A percentile compares a stretch with the other conserved stretches of the same genome.
Conservation (phyloP, 2,888 invertebrate species). For the Lysandra bellargus region DNA sequence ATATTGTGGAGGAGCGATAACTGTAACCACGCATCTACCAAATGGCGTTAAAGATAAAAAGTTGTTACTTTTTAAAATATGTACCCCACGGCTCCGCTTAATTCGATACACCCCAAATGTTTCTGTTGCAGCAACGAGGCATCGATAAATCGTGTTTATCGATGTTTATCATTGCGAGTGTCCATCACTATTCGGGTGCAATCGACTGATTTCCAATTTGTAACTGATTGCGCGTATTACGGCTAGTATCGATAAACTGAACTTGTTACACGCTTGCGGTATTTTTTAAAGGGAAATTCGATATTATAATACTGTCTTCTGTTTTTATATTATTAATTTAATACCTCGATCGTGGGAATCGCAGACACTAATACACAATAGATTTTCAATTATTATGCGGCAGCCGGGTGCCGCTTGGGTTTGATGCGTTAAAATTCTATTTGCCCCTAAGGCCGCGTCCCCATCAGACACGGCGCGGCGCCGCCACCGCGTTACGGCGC, state of each 20-base stretch:
- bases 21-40: slow-evolving; percentile 20
- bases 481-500: too few species aligned
- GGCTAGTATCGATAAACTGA: slow-evolving; percentile 14
- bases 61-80: slow-evolving; percentile 21
- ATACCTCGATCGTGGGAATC: too few species aligned
- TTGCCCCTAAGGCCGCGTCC: too few species aligned
- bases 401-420: too few species aligned
- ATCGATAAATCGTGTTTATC: slow-evolving; percentile 24
- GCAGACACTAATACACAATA: too few species aligned
- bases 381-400: too few species aligned
- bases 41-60: slow-evolving; percentile 32
- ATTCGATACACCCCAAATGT: slow-evolving; percentile 20
- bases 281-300: neutral
- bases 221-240: slow-evolving; percentile 39
- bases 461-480: too few species aligned
- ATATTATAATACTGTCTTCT: neutral
- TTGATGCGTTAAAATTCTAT: too few species aligned
- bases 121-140: neutral
- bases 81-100: slow-evolving; percentile 19
- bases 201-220: slow-evolving; percentile 33
- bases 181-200: slow-evolving; percentile 6
- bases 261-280: neutral
- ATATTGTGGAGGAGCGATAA: neutral
- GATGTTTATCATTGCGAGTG: neutral
- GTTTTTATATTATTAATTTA: neutral